Evolutionary conservation across 1,140 invertebrate genomes (phyloP).

Genomic region (Anoplolepis gracilipes): DNA sequence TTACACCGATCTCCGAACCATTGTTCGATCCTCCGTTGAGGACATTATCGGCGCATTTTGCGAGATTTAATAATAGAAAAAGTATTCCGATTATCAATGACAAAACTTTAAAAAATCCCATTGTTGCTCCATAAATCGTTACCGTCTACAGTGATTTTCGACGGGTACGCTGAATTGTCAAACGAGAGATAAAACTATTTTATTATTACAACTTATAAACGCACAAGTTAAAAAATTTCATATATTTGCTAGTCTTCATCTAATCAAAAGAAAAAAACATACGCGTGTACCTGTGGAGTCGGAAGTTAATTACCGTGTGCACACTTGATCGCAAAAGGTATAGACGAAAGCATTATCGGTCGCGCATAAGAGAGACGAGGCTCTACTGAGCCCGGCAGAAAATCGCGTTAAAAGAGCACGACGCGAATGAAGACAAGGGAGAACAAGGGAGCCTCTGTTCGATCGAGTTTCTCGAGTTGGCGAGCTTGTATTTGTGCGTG

Average conservation of each 20-base stretch:
- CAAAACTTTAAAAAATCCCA: neutral
- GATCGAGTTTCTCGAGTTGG: conserved; percentile 34
- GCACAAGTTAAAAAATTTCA: neutral
- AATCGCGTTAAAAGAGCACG: conserved; percentile 43
- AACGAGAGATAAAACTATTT: neutral
- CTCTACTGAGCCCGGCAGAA: conserved; percentile 38
- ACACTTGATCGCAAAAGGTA: neutral
- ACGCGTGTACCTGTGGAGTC: neutral
- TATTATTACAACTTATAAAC: conserved; percentile 1
- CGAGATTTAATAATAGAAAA: neutral
- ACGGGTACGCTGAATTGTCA: neutral
- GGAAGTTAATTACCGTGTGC: neutral
- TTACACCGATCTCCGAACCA: neutral
- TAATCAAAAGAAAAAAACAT: neutral
- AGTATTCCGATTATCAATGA: conserved; percentile 16
- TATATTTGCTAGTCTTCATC: neutral
- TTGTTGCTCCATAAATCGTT: neutral
- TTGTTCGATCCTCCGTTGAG: neutral
- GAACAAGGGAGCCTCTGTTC: conserved; percentile 78
- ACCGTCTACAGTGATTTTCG: neutral
- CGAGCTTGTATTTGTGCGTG: conserved; percentile 47
- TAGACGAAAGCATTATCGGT: neutral
- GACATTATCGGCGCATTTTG: neutral
- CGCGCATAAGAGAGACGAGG: conserved; percentile 18
- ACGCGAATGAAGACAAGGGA: conserved; percentile 39